Evolutionary conservation across 2,888 invertebrate genomes (phyloP), one percentile per base, ranked within the genome.

Genomic region (Deilephila elpenor): DNA sequence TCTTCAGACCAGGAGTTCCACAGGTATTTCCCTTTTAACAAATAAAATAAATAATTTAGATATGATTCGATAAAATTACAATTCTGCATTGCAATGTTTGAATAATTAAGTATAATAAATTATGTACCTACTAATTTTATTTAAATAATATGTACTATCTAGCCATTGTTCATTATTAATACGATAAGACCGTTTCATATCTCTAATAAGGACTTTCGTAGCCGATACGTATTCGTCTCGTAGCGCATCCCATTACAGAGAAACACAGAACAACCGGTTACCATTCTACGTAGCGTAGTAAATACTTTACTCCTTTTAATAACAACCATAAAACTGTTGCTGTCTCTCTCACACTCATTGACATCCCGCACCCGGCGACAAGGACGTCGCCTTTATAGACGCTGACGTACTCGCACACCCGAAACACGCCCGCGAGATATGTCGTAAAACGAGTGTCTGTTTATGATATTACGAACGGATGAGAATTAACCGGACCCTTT

Each of bases 1-100:
- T 97, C 97, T 87, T 97, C 97, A 51, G 97, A 96, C 98, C 98
- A 98, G 34, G 97, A 96, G 84, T 96, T 96, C 95, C 97, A 97
- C 81, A 98, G 95, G 82, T 97, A 96, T 89, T 97, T 97, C 77
- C 97, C 98, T 98, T 95, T 25, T 51, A 25, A 67, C 5, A 67
- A 67, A 60, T 11, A 60, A 17, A 14, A 17, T 32, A 32, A 29
- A 17, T 5, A 14, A 1, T 11, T 29, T 25, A 11, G 29, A 25
- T 1, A 29, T 56, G 5, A 19, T n/a, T n/a, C n/a, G n/a, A n/a
- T n/a, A n/a, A 44, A 11, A 14, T 1, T 4, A 44, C 11, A 44
- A 44, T 44, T 44, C 44, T 44, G 14, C 14, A 14, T 44, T 32
- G 32, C 32, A 32, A 32, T 32, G 32, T 1, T 32, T 44, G 44